Evolutionary conservation across 1,140 invertebrate genomes (phyloP).

Genomic region (Heliconius hewitsoni): DNA sequence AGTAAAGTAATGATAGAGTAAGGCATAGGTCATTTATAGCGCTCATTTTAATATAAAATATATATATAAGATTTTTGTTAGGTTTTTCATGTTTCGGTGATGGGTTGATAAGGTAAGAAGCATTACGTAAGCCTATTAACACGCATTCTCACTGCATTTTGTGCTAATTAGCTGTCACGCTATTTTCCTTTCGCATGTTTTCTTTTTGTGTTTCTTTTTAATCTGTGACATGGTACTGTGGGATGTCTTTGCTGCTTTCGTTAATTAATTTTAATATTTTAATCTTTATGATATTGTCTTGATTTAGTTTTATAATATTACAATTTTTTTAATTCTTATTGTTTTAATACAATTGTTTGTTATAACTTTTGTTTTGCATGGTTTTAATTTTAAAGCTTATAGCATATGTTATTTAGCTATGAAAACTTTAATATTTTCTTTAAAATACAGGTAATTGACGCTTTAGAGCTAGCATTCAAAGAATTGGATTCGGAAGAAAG

Average conservation of each 20-base stretch:
- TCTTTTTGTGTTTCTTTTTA: constrained; percentile 17
- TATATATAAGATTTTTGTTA: constrained; percentile 45
- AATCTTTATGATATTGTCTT: constrained; percentile 27
- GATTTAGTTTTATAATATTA: constrained; percentile 21
- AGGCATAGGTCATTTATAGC: constrained; percentile 40
- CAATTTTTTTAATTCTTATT: background rate
- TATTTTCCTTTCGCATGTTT: constrained; percentile 30
- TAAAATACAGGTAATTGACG: constrained; percentile 81
- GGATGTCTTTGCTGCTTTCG: constrained; percentile 22
- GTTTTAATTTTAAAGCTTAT: constrained; percentile 12
- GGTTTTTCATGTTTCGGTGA: constrained; percentile 70
- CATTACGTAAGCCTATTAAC: constrained; percentile 52
- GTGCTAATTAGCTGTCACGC: constrained; percentile 45
- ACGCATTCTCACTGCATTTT: constrained; percentile 59
- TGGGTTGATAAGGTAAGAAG: constrained; percentile 72
- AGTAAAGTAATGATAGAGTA: constrained; percentile 49
- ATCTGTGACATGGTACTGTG: background rate
- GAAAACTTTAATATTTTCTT: constrained; percentile 11
- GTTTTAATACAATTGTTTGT: background rate
- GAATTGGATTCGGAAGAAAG: constrained; percentile 82
- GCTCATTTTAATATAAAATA: constrained; percentile 21
- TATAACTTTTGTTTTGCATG: background rate
- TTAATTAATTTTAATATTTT: constrained; percentile 26
- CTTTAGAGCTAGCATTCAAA: constrained; percentile 83
- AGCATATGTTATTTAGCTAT: too few species aligned